Base-by-base conservation (phyloP, 1,140 invertebrate species). In the Oedothorax gibbosus region DNA sequence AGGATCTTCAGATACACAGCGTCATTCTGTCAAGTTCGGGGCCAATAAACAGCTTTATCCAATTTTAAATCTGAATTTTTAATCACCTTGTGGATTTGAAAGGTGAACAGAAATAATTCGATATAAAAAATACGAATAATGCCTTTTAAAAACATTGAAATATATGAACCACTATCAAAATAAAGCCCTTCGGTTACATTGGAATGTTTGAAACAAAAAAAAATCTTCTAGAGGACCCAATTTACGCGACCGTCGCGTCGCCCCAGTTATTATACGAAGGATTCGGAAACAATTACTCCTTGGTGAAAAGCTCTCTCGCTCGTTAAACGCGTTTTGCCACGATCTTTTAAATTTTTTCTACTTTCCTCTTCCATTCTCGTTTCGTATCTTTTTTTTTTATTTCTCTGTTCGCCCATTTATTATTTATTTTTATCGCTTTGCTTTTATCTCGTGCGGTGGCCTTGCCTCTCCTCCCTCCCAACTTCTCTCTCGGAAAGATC, bases 221-320 rank as follows among this genome's bases (percentile, higher is more conserved):
- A 20, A 54, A 71, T 53, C 54, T 51, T 11, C 20, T 15, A 11
- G 8, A 18, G 49, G 18, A 56, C 62, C 62, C 49, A 68, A 84
- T 84, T 57, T 75, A 64, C 14, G 35, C 56, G 77, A 50, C 8
- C 21, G 53, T 35, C 35, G 35, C 35, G 35, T 50, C 49, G 62
- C 62, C 60, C 49, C 71, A 10, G 81, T 84, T 75, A 66, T 75
- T 75, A 68, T 60, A 50, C 72, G 66, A 60, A 75, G 71, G 60
- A 21, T 84, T 84, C 81, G 71, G 81, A 84, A 84, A 84, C 81
- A 84, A 84, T 84, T 84, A 84, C 60, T 60, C 80, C 69, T 83
- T 71, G 35, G 21, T 21, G 54, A 71, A 71, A 69, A 80, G 51
- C 56, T 35, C 56, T 64, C 79, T 69, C 79, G 56, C 79, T 82